These are phyloP conservation scores for Discoglossus pictus DNA, from an alignment of 2,797 vertebrate genomes.

Conservation along the genomic window DNA sequence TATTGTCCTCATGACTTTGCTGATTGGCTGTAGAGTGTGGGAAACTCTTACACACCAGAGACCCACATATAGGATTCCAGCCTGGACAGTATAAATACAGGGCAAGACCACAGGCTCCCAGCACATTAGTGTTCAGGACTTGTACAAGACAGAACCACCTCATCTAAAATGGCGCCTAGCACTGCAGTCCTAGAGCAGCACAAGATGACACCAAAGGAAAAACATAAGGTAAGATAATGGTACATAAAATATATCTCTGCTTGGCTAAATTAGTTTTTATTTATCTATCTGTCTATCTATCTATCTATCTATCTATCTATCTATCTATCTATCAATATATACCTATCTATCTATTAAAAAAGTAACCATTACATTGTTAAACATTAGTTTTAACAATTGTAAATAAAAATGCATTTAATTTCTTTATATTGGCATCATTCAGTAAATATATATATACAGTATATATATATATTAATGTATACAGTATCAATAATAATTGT, in stretches of 20 bases:
- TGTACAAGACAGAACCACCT: constrained; percentile 47
- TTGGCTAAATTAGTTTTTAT: no score
- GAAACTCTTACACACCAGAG: constrained; percentile 68
- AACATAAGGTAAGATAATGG: constrained; percentile 74
- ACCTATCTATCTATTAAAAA: no score
- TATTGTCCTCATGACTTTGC: constrained; percentile 61
- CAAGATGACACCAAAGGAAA: constrained; percentile 69
- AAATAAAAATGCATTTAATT: no score
- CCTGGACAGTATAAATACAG: constrained; percentile 69
- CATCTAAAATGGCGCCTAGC: constrained; percentile 78
- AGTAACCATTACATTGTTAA: no score
- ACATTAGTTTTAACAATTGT: no score
- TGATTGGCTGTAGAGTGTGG: constrained; percentile 79
- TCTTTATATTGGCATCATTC: no score
- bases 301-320: no score
- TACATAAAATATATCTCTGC: no score
- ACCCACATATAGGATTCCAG: constrained; percentile 58
- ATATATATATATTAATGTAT: constrained; percentile 18
- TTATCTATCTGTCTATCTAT: no score
- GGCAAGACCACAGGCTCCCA: constrained; percentile 48
- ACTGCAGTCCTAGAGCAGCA: constrained; percentile 60
- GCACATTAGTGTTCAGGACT: constrained; percentile 51
- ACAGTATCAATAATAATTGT: background rate
- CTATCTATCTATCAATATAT: no score
- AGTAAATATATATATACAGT: no score